These are phyloP conservation scores for Drosophila antonietae DNA, from an alignment of 2,888 invertebrate genomes.

Conservation along the genomic window DNA sequence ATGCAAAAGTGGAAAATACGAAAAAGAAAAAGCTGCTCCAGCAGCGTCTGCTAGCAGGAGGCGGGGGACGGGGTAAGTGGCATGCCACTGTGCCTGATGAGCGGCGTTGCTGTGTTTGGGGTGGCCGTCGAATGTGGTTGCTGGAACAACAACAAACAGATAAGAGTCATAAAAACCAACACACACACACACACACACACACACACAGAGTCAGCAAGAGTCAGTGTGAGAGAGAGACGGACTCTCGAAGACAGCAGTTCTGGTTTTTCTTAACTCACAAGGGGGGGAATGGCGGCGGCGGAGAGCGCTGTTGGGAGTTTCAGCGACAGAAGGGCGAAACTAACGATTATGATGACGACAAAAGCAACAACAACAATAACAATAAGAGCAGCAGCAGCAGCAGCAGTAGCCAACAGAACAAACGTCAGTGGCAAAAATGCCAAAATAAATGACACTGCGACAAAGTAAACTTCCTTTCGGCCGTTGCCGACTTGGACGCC, in stretches of 20 bases:
- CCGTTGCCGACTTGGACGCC: slow-evolving; percentile 25
- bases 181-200: slow-evolving; percentile 28
- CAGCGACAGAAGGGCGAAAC: slow-evolving; percentile 49
- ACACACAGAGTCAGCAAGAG: slow-evolving; percentile 1
- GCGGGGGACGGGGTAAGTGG: background rate
- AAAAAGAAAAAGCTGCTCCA: slow-evolving; percentile 7
- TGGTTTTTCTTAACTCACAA: slow-evolving; percentile 43
- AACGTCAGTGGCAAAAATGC: slow-evolving; percentile 67
- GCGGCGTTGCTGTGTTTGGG: slow-evolving; percentile 16
- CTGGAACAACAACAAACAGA: slow-evolving; percentile 55
- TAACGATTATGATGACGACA: slow-evolving; percentile 76
- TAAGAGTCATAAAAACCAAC: slow-evolving; percentile 75
- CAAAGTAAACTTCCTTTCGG: slow-evolving; percentile 71
- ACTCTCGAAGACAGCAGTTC: slow-evolving; percentile 23
- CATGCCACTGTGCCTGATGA: slow-evolving; percentile 25
- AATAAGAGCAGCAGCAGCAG: slow-evolving; percentile 23
- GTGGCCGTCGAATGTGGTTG: slow-evolving; percentile 31
- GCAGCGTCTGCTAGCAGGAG: background rate
- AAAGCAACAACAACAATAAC: slow-evolving; percentile 14
- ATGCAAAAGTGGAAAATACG: slow-evolving; percentile 59
- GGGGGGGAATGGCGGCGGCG: background rate
- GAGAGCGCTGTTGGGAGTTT: background rate
- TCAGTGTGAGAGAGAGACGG: background rate
- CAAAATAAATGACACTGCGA: slow-evolving; percentile 77
- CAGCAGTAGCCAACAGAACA: slow-evolving; percentile 16